Percentiles rank a stretch among this genome's conserved stretches.
Evolutionary conservation across 2,888 invertebrate genomes (phyloP).

Genomic region (Asteroscopus sphinx): DNA sequence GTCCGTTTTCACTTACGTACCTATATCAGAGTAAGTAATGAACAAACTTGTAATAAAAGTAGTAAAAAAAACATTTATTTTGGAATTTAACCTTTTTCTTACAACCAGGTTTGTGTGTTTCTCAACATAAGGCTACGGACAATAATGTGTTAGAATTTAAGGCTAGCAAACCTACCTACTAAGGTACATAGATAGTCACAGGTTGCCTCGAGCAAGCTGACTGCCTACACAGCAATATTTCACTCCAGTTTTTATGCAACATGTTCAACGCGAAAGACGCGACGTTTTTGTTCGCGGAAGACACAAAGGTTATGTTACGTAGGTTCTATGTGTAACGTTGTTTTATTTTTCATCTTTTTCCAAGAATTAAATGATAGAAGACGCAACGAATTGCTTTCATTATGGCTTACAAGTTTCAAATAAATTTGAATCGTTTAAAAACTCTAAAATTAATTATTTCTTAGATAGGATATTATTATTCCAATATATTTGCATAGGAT

Average conservation of each 20-base stretch:
- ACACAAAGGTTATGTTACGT: conserved; percentile 20
- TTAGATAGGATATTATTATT: too few species aligned
- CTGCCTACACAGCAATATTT: conserved; percentile 21
- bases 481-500: too few species aligned
- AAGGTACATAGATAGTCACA: conserved; percentile 26
- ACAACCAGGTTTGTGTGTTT: not conserved
- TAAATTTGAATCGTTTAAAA: too few species aligned
- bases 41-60: too few species aligned
- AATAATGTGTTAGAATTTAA: conserved; percentile 9
- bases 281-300: conserved; percentile 37
- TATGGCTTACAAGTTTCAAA: too few species aligned
- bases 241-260: conserved; percentile 41
- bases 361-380: not conserved
- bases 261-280: conserved; percentile 20
- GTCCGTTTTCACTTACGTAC: too few species aligned
- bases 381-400: too few species aligned
- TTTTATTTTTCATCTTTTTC: conserved; percentile 7
- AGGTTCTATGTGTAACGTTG: conserved; percentile 1
- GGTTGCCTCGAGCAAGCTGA: conserved; percentile 4
- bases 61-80: too few species aligned
- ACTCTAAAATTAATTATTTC: too few species aligned
- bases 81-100: too few species aligned
- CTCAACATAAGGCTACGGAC: conserved; percentile 5
- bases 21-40: too few species aligned
- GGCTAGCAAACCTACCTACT: too few species aligned